phyloP scores from a whole-genome alignment of 2,888 invertebrate species.

The Leptothorax acervorum region DNA sequence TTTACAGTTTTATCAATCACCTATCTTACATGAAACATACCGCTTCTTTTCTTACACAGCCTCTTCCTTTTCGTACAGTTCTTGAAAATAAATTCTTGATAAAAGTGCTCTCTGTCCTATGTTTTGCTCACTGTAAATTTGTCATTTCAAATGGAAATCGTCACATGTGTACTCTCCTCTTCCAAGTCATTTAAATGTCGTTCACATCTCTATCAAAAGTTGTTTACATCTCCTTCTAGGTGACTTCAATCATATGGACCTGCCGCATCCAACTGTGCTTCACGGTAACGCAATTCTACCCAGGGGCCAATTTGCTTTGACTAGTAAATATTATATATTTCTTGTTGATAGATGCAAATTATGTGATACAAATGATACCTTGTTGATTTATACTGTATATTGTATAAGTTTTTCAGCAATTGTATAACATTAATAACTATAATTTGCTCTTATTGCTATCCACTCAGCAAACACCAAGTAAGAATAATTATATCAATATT shows the following conservation, averaged over 20 bases:
- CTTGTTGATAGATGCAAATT: not conserved
- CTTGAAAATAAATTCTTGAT: not conserved
- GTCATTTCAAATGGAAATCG: not conserved
- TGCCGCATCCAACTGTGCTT: not conserved
- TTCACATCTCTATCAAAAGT: no score
- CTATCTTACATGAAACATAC: not conserved
- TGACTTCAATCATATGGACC: not conserved
- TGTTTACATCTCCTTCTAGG: not conserved
- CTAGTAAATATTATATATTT: not conserved
- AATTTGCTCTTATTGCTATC: not conserved
- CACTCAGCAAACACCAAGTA: not conserved
- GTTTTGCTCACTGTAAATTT: not conserved
- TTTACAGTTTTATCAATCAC: slow-evolving; percentile 11
- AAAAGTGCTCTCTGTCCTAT: not conserved
- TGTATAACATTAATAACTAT: not conserved
- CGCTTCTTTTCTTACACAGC: not conserved
- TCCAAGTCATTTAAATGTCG: no score
- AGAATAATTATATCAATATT: no score
- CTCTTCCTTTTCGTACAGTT: not conserved
- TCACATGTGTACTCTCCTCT: not conserved
- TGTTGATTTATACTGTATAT: not conserved
- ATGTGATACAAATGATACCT: no score
- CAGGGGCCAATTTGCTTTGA: not conserved
- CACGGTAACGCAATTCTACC: not conserved
- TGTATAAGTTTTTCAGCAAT: not conserved